A percentile compares a stretch with the other conserved stretches of the same genome.
Conservation (phyloP, 2,888 invertebrate species). For the Eupithecia abbreviata region DNA sequence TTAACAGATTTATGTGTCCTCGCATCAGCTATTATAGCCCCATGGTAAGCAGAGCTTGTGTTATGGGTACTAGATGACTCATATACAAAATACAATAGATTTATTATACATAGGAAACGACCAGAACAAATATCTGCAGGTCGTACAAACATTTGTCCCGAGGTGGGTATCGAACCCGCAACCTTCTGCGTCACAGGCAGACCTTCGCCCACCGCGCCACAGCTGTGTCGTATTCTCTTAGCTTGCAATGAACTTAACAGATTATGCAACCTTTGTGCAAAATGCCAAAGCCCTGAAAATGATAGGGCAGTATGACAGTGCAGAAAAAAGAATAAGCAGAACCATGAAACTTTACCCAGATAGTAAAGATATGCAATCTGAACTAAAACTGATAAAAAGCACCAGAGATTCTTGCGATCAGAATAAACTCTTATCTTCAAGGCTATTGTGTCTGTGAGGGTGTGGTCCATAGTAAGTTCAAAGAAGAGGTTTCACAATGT, state of each 20-base stretch:
- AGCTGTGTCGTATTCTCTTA: too few relatives aligned
- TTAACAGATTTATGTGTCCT: too few relatives aligned
- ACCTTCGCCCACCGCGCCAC: too few relatives aligned
- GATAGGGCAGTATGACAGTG: conserved; percentile 81
- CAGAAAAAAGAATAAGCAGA: conserved; percentile 81
- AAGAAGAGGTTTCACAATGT: conserved; percentile 72
- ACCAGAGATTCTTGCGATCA: conserved; percentile 63
- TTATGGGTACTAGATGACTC: too few relatives aligned
- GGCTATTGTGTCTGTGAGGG: conserved; percentile 42
- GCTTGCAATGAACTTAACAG: conserved; percentile 85
- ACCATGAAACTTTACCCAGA: conserved; percentile 82
- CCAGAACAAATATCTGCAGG: too few relatives aligned
- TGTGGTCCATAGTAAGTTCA: conserved; percentile 67
- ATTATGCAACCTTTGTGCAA: conserved; percentile 81
- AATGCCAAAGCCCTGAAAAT: conserved; percentile 87
- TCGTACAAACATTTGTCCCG: too few relatives aligned
- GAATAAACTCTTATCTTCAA: conserved; percentile 54
- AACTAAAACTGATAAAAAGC: conserved; percentile 76
- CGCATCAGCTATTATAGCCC: too few relatives aligned
- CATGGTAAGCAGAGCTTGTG: too few relatives aligned
- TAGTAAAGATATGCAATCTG: conserved; percentile 80
- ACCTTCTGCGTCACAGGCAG: too few relatives aligned
- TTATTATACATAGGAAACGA: too few relatives aligned
- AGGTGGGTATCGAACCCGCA: too few relatives aligned
- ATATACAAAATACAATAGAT: too few relatives aligned